Evolutionary conservation across 2,113 vertebrate species (phyloP).

Genomic region (Cathartes aura): DNA sequence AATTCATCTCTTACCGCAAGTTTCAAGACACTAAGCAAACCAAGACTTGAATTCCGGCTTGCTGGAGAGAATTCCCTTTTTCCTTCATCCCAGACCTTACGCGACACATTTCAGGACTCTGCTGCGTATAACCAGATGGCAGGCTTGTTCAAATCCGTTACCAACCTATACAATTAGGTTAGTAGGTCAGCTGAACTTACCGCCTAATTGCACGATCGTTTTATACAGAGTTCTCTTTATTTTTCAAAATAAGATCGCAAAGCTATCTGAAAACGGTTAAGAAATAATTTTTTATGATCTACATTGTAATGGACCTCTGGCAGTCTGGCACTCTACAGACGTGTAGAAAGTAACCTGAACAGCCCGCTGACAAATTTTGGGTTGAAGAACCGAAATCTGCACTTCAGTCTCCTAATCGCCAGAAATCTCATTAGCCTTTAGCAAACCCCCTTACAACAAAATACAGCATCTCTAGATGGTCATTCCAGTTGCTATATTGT

Average conservation of each 20-base stretch:
- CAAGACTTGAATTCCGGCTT: neutral
- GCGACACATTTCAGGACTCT: fast-evolving
- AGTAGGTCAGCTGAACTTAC: conserved; percentile 1
- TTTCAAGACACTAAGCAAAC: neutral
- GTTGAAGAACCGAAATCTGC: neutral
- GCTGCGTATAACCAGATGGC: neutral
- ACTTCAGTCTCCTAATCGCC: neutral
- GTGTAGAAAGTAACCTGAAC: neutral
- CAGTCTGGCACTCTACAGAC: fast-evolving
- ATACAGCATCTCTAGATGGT: neutral
- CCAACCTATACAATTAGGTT: neutral
- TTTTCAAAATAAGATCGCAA: neutral
- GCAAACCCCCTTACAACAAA: neutral
- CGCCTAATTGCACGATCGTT: neutral
- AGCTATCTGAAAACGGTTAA: neutral
- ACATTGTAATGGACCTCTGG: neutral
- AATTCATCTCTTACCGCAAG: neutral
- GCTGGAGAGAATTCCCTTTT: neutral
- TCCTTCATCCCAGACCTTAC: neutral
- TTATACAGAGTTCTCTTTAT: neutral
- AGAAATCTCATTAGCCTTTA: neutral
- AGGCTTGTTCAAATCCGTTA: neutral
- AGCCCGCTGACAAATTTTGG: neutral
- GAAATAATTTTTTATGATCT: neutral
- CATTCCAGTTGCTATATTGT: neutral